These are phyloP conservation scores for Steinernema scapterisci DNA, from an alignment of 2,888 invertebrate genomes.

Conservation along the genomic window DNA sequence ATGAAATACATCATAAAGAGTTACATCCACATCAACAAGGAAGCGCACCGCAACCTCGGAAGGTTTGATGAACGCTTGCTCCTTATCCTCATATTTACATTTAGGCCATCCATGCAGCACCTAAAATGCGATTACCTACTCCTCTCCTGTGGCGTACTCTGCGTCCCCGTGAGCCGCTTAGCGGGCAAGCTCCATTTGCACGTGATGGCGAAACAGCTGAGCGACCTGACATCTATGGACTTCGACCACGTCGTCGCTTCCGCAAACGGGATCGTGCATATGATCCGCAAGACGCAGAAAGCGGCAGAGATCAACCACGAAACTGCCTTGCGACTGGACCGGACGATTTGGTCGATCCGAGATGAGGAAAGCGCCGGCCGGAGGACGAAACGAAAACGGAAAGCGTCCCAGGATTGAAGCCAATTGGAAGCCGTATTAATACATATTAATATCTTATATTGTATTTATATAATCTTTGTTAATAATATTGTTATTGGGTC, in stretches of 20 bases:
- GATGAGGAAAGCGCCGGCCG: background rate
- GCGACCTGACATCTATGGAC: constrained; percentile 1
- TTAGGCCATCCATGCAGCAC: constrained; percentile 11
- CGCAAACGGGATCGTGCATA: constrained; percentile 12
- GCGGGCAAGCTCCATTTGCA: background rate
- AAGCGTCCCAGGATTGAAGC: no score
- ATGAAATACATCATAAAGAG: constrained; percentile 13
- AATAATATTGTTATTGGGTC: background rate
- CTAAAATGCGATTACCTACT: constrained; percentile 5
- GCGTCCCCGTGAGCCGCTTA: constrained; percentile 2
- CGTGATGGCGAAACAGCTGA: constrained; percentile 23
- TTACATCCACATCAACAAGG: constrained; percentile 10
- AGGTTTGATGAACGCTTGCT: background rate
- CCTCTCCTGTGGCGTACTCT: background rate
- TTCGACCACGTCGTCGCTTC: background rate
- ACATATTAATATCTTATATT: background rate
- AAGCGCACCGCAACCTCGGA: background rate
- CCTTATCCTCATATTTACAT: background rate
- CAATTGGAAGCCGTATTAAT: no score
- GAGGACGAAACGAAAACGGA: background rate
- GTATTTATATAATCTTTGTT: background rate
- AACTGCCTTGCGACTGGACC: background rate
- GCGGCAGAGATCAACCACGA: background rate
- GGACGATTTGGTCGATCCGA: constrained; percentile 1
- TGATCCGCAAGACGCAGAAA: background rate